Conservation (phyloP, 2,888 invertebrate species). For the Ornithoptera priamus region DNA sequence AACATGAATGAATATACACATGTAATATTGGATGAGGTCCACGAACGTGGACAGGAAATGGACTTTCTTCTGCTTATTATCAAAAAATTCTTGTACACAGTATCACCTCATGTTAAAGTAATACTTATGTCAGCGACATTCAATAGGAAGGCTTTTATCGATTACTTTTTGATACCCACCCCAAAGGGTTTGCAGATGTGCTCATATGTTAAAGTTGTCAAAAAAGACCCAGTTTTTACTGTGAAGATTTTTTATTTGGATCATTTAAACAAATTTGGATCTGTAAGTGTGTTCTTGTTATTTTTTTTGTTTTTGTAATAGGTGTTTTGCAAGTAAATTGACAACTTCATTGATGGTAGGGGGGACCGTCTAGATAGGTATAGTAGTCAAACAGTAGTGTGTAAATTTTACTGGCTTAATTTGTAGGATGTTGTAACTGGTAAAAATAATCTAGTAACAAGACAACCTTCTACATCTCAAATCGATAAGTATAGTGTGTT, state of each 20-base stretch:
- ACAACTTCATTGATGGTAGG: too few relatives aligned
- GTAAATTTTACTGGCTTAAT: too few relatives aligned
- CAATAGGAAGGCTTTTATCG: conserved; percentile 84
- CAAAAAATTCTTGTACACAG: conserved; percentile 85
- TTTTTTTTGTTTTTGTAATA: not conserved
- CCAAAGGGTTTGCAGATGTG: conserved; percentile 55
- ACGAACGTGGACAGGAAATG: conserved; percentile 95
- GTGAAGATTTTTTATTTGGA: conserved; percentile 84
- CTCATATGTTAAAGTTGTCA: conserved; percentile 66
- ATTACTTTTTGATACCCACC: conserved; percentile 80
- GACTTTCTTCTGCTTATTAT: conserved; percentile 93
- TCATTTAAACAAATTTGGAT: conserved; percentile 66
- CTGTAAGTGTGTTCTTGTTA: conserved; percentile 53
- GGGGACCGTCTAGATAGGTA: too few relatives aligned
- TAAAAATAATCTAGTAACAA: too few relatives aligned
- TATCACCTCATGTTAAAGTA: conserved; percentile 61
- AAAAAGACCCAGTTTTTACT: conserved; percentile 70
- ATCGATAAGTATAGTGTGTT: too few relatives aligned
- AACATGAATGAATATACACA: conserved; percentile 90
- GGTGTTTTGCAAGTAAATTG: too few relatives aligned
- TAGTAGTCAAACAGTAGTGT: too few relatives aligned
- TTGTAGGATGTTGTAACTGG: too few relatives aligned
- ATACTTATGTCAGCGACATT: conserved; percentile 97
- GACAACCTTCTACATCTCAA: too few relatives aligned
- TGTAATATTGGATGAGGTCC: conserved; percentile 95